phyloP scores from a whole-genome alignment of 2,113 vertebrate genomes.

The human (Homo sapiens) region DNA sequence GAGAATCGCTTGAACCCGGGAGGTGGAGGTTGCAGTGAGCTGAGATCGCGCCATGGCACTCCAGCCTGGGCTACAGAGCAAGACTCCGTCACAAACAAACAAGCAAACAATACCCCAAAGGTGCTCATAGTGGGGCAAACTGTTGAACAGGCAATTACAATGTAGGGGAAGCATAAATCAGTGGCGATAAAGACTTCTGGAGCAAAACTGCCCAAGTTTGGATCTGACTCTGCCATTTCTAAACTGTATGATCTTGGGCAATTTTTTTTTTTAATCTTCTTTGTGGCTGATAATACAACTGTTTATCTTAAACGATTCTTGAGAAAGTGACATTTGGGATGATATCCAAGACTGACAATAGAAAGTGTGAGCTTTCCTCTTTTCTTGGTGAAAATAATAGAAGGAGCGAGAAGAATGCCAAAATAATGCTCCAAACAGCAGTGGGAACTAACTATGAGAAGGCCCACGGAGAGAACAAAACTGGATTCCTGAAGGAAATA shows the following conservation, averaged over 20 bases:
- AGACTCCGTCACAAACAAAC: too few species aligned
- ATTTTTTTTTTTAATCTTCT: neutral
- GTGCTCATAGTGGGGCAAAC: neutral
- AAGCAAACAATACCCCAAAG: neutral
- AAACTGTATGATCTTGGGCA: neutral
- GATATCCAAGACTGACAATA: neutral
- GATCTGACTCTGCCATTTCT: neutral
- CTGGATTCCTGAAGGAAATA: neutral
- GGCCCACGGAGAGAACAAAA: neutral
- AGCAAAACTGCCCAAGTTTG: neutral
- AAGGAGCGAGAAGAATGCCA: neutral
- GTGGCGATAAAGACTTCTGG: neutral
- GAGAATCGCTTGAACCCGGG: too few species aligned
- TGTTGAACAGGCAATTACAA: neutral
- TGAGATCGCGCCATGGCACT: too few species aligned
- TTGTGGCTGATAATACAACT: neutral
- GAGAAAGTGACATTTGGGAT: slow-evolving; percentile 9
- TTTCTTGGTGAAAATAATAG: neutral
- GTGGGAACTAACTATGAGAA: neutral
- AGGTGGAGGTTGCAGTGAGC: too few species aligned
- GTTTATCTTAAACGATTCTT: neutral
- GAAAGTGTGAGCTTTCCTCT: neutral
- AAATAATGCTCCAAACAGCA: neutral
- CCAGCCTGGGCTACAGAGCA: too few species aligned
- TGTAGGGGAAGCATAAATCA: neutral